Evolutionary conservation across 2,797 vertebrate species (phyloP).

Genomic region (Oceanodroma leucorhoa): DNA sequence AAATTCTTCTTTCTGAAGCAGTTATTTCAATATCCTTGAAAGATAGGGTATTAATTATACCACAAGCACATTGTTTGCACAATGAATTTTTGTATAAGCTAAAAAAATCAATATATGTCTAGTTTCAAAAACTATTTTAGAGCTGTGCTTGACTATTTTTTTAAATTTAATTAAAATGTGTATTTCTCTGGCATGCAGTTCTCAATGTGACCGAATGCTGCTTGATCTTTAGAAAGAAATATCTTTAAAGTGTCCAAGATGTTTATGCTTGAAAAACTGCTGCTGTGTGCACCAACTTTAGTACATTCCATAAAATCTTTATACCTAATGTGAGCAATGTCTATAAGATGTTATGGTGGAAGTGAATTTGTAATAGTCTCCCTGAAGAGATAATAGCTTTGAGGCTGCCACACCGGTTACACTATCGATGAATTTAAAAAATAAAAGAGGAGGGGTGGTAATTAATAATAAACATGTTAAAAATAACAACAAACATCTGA

Average conservation of each 20-base stretch:
- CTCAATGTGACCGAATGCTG: not conserved
- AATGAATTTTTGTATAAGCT: not conserved
- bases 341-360: slow-evolving; percentile 1
- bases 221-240: not conserved
- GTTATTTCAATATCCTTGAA: not conserved
- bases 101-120: not conserved
- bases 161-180: not conserved
- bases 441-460: not conserved
- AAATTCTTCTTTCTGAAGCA: not conserved
- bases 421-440: no score
- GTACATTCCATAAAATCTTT: slow-evolving; percentile 43
- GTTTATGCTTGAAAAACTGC: slow-evolving; percentile 32
- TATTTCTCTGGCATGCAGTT: not conserved
- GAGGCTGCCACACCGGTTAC: not conserved
- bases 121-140: not conserved
- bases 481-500: not conserved
- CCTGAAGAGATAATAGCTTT: not conserved
- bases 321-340: slow-evolving; percentile 3
- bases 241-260: not conserved
- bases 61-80: not conserved
- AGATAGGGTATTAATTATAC: not conserved
- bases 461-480: not conserved
- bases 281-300: slow-evolving; percentile 21
- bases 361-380: slow-evolving; percentile 10
- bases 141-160: not conserved